Base-by-base conservation (phyloP, 1,140 invertebrate genomes). In the Dendrolimus kikuchii region DNA sequence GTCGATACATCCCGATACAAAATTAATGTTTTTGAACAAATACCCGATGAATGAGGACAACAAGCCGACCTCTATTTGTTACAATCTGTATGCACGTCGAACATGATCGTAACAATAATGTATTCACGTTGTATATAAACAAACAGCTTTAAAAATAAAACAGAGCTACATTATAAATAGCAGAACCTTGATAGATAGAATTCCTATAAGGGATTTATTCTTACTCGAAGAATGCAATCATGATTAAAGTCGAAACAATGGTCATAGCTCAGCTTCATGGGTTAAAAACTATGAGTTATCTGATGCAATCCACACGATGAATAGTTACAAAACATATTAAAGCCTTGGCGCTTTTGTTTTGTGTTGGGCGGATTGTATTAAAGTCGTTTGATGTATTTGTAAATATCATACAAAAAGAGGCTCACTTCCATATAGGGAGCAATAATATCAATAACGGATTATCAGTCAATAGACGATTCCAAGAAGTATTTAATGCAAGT, bases 211-310 rank as follows among this genome's bases (percentile, higher is more conserved):
- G 23, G 23, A 23, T 23, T 23, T 23, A 23, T 23, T 23, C 23
- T 23, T 23, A 23, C 1, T 23, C 23, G 48, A 57, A 47, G 51
- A 55, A 62, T 62, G 53, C 37, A 54, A 68, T 64, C 57, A 41
- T 54, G 62, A 68, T 68, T 58, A 55, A 60, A 48, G 23, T 57
- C 59, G 40, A 57, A 64, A 68, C 62, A 68, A 68, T 68, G 60
- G 59, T 53, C 57, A 58, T 60, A 64, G 62, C 54, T 64, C 40
- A 53, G 46, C 47, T 53, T 38, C 50, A 52, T 55, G 46, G 52
- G 43, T 56, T 49, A 55, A 58, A 66, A 60, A 66, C 57, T 47
- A 8, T 43, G 37, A 53, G 48, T 51, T 53, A 62, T 63, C 53
- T 60, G 57, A 60, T 63, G 45, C 40, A 51, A 43, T 55, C 49